Base-by-base conservation (phyloP, 1,140 invertebrate species). In the Drosophila azteca region DNA sequence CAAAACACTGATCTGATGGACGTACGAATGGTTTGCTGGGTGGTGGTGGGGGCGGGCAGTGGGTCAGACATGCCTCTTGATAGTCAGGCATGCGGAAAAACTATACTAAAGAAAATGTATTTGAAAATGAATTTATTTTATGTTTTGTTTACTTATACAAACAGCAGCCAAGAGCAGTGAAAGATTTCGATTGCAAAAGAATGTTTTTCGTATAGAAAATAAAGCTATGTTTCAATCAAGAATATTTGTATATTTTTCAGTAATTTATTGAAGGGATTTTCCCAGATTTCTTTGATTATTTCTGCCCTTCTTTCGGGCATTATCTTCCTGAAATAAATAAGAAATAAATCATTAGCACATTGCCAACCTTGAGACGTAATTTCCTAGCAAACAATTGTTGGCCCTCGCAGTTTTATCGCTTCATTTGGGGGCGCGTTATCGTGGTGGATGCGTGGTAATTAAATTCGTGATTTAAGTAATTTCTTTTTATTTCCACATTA, bases 381-480 rank as follows among this genome's bases (percentile, higher is more conserved):
- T 26, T 51, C 6, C 13, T 7, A 29, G 20, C 15, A 50, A 20
- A 6, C 6, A 35, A 13, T 29, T n/a, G 43, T 15, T 13, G 9
- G 31, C 24, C 39, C 24, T 20, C 7, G 9, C 3, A 24, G 22
- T 39, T 57, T 52, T 64, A 73, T 73, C 69, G 69, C 70, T 73
- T 73, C 41, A 73, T 74, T 74, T 73, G 53, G 43, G 52, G 35
- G 35, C 11, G 60, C 45, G 60, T 80, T 80, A 48, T 50, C 48
- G 35, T 62, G 59, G 64, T 65, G 59, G 64, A 50, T 76, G 80
- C 67, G 71, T 66, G 77, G 58, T 80, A 85, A 81, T 85, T 85
- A 80, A 74, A 77, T 68, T 80, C 73, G 61, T 80, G 77, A 69
- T 67, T 67, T 65, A 24, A 44, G 45, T 51, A 65, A 46, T 66